Evolutionary conservation across 2,888 invertebrate genomes (phyloP), one percentile per base, ranked within the genome.

Genomic region (Argyresthia albistria): DNA sequence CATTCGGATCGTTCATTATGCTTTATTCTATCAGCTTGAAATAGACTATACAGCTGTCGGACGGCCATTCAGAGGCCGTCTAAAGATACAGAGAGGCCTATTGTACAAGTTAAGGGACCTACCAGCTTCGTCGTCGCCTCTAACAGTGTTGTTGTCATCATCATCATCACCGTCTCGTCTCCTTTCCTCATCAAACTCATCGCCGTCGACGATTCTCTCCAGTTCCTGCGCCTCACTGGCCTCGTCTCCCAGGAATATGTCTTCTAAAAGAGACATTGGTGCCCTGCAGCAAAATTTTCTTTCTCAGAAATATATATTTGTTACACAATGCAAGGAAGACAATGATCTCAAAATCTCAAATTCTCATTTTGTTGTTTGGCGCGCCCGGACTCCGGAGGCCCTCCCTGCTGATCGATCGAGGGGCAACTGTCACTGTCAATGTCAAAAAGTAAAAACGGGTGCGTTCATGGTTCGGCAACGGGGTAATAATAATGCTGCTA

Each of bases 141-240:
- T 76, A 56, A 72, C 83, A n/a, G n/a, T n/a, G 35, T 76, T 80
- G 48, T 80, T 76, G 48, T 80, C 79, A 43, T 81, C 83, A 51
- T 80, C 77, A 25, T 62, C 65, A 14, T 66, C 65, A 2, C 65
- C 70, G 36, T 68, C 65, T 14, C 78, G 59, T 9, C 70, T 62
- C 8, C 67, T 84, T 54, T 73, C 69, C n/a, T 78, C 80, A 12
- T 80, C 83, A 54, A 74, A 81, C 46, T 89, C 89, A 51, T 89
- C 89, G 1, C 88, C 82, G 61, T 89, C 88, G 43, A 88, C 80
- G 1, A 88, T 69, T 51, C 84, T 75, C 58, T 88, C 88, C 50
- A 88, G 59, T 51, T 77, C 76, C 36, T 76, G 78, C 3, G 80
- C 86, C 54, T 84, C 87, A 35, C 73, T 75, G 15, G 82, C 80